Evolutionary conservation across 1,140 invertebrate species (phyloP), one percentile per base, ranked within the genome.

Genomic region (Drosophila simulans): DNA sequence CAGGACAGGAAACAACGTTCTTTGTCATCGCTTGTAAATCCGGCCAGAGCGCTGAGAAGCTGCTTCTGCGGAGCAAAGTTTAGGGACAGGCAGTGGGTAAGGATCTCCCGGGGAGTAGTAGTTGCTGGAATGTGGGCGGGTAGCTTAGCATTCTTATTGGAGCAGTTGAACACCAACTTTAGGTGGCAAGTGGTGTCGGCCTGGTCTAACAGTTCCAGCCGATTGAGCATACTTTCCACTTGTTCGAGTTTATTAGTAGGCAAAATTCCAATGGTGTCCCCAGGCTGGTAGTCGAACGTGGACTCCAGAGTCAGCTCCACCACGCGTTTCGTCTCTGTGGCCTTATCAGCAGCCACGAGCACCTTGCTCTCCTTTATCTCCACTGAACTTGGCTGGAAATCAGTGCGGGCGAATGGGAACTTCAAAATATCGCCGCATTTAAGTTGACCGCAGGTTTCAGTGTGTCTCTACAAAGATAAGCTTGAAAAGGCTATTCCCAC

Each of bases 21-120:
- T 8, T 62, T 53, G 3, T 17, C 15, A 7, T 90, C 54, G 7
- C 22, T 56, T 4, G 80, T 89, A 46, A 55, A 81, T 10, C 56
- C 60, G 2, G 83, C 76, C 5, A 91, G 17, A 1, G 71, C 66
- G 51, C 82, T 80, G 0, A 90, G 80, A 17, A 90, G 88, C 73
- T 92, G 92, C 68, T 93, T 93, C 25, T 93, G 93, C 0, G 88
- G 92, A 22, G 91, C 72, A 15, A 65, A 77, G 51, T 90, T 70
- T 1, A 93, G 65, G 15, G 92, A 80, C 3, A 93, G 56, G 62
- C 91, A 86, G 59, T 93, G 70, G 11, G 78, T 66, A n/a, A 93
- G 80, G 7, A 93, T 70, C 46, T 90, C 74, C 4, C 82, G 72
- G 4, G 92, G 66, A 15, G 78, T 93, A 1, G 85, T 75, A 4